Evolutionary conservation across 2,888 invertebrate species (phyloP), one percentile per base, ranked within the genome.

Genomic region (Tetheella fluctuosa): DNA sequence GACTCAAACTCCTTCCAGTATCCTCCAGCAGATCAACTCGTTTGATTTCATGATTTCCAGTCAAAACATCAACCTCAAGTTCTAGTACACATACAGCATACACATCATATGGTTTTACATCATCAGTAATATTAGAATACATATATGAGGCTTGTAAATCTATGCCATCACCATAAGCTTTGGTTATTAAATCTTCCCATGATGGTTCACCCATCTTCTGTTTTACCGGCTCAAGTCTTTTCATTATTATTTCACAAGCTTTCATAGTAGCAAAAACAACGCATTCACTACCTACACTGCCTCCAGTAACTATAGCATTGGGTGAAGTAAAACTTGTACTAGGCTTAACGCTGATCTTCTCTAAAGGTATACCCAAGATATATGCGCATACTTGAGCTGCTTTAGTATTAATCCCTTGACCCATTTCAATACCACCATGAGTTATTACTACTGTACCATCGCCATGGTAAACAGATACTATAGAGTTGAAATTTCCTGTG

Each of bases 371-470:
- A 0, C 94, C 94, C 2, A 97, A 85, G 7, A 94, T 92, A 73
- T 95, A 92, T 0, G 96, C 96, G 30, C 80, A 80, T 13, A 95
- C 94, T 88, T 96, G 96, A 17, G 94, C 93, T 7, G 94, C 94
- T 94, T 95, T 88, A 6, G 96, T 96, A 69, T 97, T 90, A 48
- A 97, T 93, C 7, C 97, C 97, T 89, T 98, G 97, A 0, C 97
- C 97, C 84, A 95, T 94, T 90, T 96, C 96, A 30, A 95, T 88
- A 6, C 96, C 96, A 12, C 95, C 95, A 69, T 96, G 96, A 0
- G 94, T 88, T 13, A 97, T 91, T 1, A 95, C 91, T 0, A 97
- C 96, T 0, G 95, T 94, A 0, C 95, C 96, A 81, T 96, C 96
- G 1, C 93, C 91, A 37, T 76, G 74, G 54, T 60, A 78, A 1